Conservation (phyloP, 2,113 vertebrate species). For the Ammodytes dubius region DNA sequence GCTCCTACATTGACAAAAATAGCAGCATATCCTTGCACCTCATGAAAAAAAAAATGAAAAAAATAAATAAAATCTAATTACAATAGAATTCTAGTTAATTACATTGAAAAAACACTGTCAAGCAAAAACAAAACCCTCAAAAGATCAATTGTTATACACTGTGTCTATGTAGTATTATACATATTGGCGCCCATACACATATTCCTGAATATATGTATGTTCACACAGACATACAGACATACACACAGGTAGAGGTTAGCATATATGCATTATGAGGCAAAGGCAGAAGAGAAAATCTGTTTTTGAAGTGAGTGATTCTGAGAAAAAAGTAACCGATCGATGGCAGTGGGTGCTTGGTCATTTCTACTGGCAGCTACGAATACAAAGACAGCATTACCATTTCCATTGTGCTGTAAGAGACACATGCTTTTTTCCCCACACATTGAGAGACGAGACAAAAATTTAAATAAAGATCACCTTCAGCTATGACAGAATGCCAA, state of each 20-base stretch:
- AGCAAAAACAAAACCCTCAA: constrained; percentile 75
- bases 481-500: constrained; percentile 17
- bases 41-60: constrained; percentile 59
- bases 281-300: constrained; percentile 72
- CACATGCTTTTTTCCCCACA: constrained; percentile 66
- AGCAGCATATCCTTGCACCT: constrained; percentile 89
- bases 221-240: constrained; percentile 71
- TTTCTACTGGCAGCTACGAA: constrained; percentile 70
- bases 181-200: constrained; percentile 77
- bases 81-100: constrained; percentile 71
- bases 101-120: constrained; percentile 75
- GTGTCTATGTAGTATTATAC: constrained; percentile 73
- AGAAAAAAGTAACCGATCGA: constrained; percentile 73
- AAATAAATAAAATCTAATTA: constrained; percentile 37
- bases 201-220: constrained; percentile 79
- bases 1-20: constrained; percentile 83
- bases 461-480: neutral
- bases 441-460: constrained; percentile 40
- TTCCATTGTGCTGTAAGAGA: constrained; percentile 69
- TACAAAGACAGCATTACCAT: constrained; percentile 60
- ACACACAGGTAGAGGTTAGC: constrained; percentile 75
- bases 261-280: constrained; percentile 79
- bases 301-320: constrained; percentile 54
- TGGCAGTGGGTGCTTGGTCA: constrained; percentile 57
- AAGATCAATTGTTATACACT: constrained; percentile 68